phyloP scores from a whole-genome alignment of 2,888 invertebrate species.

The Aphidius colemani region DNA sequence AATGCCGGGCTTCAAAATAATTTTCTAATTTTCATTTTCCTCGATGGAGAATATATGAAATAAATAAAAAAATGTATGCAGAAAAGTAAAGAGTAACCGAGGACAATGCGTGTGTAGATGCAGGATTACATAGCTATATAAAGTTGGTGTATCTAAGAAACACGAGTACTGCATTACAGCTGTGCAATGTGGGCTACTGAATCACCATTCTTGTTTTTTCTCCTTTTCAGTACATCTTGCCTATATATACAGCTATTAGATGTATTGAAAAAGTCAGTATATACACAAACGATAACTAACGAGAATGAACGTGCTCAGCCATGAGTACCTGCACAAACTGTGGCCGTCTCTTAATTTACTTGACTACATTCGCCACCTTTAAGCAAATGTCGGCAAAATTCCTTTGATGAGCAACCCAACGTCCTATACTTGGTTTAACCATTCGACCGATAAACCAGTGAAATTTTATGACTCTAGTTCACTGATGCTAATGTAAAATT shows the following conservation, averaged over 20 bases:
- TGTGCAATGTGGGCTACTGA: conserved; percentile 45
- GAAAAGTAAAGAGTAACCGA: neutral
- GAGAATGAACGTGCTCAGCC: conserved; percentile 39
- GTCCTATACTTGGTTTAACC: conserved; percentile 8
- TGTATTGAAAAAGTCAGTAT: conserved; percentile 1
- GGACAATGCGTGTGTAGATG: neutral
- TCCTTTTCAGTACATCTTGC: conserved; percentile 33
- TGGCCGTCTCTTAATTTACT: conserved; percentile 26
- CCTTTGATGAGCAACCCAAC: conserved; percentile 9
- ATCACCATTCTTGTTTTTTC: conserved; percentile 38
- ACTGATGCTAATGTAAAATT: conserved; percentile 23
- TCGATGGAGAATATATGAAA: too few species aligned
- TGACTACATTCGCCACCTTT: conserved; percentile 21
- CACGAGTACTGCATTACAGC: conserved; percentile 49
- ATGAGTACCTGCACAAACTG: conserved; percentile 13
- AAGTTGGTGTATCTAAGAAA: conserved; percentile 30
- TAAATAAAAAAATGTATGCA: too few species aligned
- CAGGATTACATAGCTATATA: too few species aligned
- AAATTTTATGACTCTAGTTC: conserved; percentile 11
- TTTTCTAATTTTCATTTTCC: too few species aligned
- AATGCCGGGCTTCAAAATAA: too few species aligned
- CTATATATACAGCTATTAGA: conserved; percentile 1
- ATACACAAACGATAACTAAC: conserved; percentile 41
- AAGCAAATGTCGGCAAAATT: conserved; percentile 12
- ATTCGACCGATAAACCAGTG: conserved; percentile 17